Conservation (phyloP, 2,888 invertebrate species). For the Phorcus lineatus region DNA sequence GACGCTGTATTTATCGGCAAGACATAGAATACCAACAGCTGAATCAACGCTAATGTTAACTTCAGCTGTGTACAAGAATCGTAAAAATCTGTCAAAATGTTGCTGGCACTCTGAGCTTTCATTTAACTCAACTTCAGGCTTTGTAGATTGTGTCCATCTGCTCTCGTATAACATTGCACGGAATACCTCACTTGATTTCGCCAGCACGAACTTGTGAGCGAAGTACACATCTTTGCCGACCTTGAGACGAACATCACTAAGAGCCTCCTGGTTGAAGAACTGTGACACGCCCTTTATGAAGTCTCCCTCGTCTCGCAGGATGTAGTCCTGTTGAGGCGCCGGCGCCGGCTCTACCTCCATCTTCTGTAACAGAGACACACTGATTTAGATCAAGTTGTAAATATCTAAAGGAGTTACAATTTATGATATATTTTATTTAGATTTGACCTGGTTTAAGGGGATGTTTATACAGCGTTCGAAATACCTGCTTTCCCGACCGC, state of each 20-base stretch:
- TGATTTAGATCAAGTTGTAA: too few relatives aligned
- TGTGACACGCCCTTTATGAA: constrained; percentile 73
- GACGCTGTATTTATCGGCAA: constrained; percentile 76
- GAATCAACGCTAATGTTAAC: constrained; percentile 67
- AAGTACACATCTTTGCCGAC: constrained; percentile 62
- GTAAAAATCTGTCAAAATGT: constrained; percentile 72
- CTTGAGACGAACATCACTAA: constrained; percentile 71
- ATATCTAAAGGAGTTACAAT: too few relatives aligned
- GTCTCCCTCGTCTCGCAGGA: constrained; percentile 69
- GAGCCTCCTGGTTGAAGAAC: constrained; percentile 71
- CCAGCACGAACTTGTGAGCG: constrained; percentile 74
- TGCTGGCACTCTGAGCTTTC: constrained; percentile 72
- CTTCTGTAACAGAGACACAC: constrained; percentile 13
- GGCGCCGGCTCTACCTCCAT: constrained; percentile 22
- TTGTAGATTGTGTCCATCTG: constrained; percentile 64
- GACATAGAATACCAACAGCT: constrained; percentile 73
- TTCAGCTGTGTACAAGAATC: constrained; percentile 74
- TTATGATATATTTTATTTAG: too few relatives aligned
- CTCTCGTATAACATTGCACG: constrained; percentile 73
- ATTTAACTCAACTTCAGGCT: constrained; percentile 67
- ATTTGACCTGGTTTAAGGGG: too few relatives aligned
- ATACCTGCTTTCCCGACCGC: too few relatives aligned
- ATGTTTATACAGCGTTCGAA: too few relatives aligned
- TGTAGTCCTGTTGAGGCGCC: constrained; percentile 35
- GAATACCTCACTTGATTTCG: constrained; percentile 75